Evolutionary conservation across 2,797 vertebrate genomes (phyloP), one percentile per base, ranked within the genome.

Genomic region (Merluccius polli): DNA sequence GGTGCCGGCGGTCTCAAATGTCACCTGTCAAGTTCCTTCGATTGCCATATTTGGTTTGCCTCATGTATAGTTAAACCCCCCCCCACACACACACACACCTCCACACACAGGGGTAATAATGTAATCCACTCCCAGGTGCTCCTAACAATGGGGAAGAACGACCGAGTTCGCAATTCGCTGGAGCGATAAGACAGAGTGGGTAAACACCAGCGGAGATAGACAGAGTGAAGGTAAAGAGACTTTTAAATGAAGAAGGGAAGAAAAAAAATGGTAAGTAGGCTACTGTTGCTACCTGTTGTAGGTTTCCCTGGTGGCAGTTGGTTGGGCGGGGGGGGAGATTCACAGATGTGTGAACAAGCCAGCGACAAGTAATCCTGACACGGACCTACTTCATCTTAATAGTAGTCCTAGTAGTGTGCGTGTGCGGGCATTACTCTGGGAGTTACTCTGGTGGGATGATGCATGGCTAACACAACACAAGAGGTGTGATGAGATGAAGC

Each of bases 1-100:
- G 86, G 84, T 87, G 77, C 77, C 13, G 77, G 79, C 79, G 73
- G 69, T 82, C 30, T 80, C 74, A 87, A 86, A 89, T 88, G 78
- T 70, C 82, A 84, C 82, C 76, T 82, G 82, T 85, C 85, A 82
- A 48, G 82, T 73, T 79, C 75, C 75, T 83, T 82, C 81, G 78
- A 79, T 75, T 77, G 18, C 6, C 77, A 69, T 82, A 75, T 84
- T 84, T 81, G 76, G 69, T 77, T 75, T 74, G 82, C 83, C 31
- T 63, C n/a, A 29, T 70, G 24, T 78, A 52, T 41, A 76, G 52
- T 84, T 78, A 75, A 84, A 84, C 73, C 76, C 79, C 30, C 78
- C 71, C 59, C 59, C 18, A 4, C 4, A 6, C 27, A 10, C 18
- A 4, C 4, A 6, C 27, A 10, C 30, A 3, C 48, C 48, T 21